These are phyloP conservation scores for Leptatherina wallacei DNA, from an alignment of 2,797 vertebrate species.

Conservation along the genomic window DNA sequence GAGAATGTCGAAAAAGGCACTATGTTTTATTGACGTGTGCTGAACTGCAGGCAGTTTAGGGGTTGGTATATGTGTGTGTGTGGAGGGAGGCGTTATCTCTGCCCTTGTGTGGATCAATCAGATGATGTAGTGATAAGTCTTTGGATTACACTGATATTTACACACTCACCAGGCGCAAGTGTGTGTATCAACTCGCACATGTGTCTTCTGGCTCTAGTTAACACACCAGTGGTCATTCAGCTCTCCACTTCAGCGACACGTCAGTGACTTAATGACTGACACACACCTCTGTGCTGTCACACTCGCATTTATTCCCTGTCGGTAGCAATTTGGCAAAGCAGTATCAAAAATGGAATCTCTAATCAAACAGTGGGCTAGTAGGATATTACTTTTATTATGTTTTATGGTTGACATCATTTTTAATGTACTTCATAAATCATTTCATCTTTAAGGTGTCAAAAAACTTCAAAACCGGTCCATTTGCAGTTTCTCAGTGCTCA, in stretches of 20 bases:
- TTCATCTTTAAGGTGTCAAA: background rate
- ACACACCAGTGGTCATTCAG: slow-evolving; percentile 27
- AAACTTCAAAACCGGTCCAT: background rate
- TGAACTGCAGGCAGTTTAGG: slow-evolving; percentile 69
- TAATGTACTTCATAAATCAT: background rate
- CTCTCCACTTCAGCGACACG: slow-evolving; percentile 15
- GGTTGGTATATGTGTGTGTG: slow-evolving; percentile 36
- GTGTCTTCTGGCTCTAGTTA: slow-evolving; percentile 16
- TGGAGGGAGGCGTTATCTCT: slow-evolving; percentile 61
- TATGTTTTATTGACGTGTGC: slow-evolving; percentile 70
- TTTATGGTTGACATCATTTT: background rate
- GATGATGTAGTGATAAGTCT: slow-evolving; percentile 81
- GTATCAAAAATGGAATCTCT: background rate
- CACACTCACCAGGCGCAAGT: slow-evolving; percentile 57
- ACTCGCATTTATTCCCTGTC: slow-evolving; percentile 6
- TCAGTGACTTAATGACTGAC: background rate
- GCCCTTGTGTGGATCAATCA: slow-evolving; percentile 78
- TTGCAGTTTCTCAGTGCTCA: background rate
- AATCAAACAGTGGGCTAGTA: background rate
- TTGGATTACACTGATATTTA: slow-evolving; percentile 77
- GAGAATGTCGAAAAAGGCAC: slow-evolving; percentile 55
- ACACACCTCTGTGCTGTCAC: background rate
- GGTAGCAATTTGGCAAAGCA: background rate
- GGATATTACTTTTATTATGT: background rate
- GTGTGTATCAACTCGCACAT: slow-evolving; percentile 16